Percentiles rank a stretch among this genome's conserved stretches.
phyloP scores from a whole-genome alignment of 1,140 invertebrate genomes.

The Drosophila sp. region DNA sequence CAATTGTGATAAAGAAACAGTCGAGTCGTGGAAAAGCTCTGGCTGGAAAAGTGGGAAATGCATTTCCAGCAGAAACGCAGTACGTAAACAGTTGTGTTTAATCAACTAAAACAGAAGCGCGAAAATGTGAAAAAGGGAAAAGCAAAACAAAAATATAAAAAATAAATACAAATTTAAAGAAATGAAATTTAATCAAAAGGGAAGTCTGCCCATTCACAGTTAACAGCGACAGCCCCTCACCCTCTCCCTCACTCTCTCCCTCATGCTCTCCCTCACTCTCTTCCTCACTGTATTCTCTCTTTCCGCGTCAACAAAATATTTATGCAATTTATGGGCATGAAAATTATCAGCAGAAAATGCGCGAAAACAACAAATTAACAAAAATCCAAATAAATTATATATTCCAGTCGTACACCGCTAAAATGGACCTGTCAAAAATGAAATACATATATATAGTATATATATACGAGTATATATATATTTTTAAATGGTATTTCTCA shows the following conservation, averaged over 20 bases:
- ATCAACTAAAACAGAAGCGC: constrained; percentile 67
- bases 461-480: too few relatives aligned
- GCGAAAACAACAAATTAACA: constrained; percentile 48
- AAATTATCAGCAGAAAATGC: constrained; percentile 47
- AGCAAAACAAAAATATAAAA: constrained; percentile 18
- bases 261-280: neutral
- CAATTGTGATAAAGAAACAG: constrained; percentile 60
- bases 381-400: constrained; percentile 23
- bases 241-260: neutral
- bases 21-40: constrained; percentile 25
- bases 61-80: constrained; percentile 56
- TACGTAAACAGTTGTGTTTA: constrained; percentile 71
- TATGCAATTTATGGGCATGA: constrained; percentile 48
- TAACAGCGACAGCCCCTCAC: constrained; percentile 3
- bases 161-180: constrained; percentile 26
- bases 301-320: constrained; percentile 17
- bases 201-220: constrained; percentile 34
- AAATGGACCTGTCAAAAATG: neutral
- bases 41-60: constrained; percentile 48
- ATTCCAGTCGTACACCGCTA: neutral
- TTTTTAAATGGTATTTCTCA: neutral
- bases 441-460: neutral
- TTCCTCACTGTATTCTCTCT: neutral
- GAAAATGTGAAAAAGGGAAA: constrained; percentile 13
- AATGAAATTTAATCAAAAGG: constrained; percentile 40